Percentiles rank a stretch among this genome's conserved stretches.
These are phyloP conservation scores for Chrysotoxum bicinctum DNA, from an alignment of 2,888 invertebrate genomes.

Conservation along the genomic window DNA sequence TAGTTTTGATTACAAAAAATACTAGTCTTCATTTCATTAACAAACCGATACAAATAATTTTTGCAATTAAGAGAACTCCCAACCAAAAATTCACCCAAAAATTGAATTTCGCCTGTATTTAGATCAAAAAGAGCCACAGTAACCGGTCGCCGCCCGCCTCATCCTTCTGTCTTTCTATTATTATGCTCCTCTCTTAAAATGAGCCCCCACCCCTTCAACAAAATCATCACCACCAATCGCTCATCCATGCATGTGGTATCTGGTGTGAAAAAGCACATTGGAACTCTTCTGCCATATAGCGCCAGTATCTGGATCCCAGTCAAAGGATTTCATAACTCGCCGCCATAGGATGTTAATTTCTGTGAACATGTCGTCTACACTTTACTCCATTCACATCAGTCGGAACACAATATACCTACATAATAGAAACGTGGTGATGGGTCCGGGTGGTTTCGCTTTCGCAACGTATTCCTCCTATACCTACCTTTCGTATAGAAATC, in stretches of 20 bases:
- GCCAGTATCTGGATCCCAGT: conserved; percentile 6
- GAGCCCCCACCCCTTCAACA: background rate
- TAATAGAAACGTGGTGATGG: background rate
- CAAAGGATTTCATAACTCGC: conserved; percentile 51
- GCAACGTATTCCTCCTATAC: background rate
- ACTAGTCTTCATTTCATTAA: no score
- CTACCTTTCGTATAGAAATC: background rate
- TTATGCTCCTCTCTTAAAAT: background rate
- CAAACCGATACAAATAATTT: no score
- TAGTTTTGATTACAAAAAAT: no score
- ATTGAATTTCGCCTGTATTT: background rate
- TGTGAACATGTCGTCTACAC: conserved; percentile 58
- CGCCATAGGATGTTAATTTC: conserved; percentile 61
- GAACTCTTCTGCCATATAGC: conserved; percentile 6
- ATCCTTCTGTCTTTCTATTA: no score
- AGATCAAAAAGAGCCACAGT: background rate
- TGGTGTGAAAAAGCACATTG: conserved; percentile 61
- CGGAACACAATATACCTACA: background rate
- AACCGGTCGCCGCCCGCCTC: background rate
- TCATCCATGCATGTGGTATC: conserved; percentile 52
- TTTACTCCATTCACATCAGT: background rate
- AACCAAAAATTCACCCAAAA: no score
- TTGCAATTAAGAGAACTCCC: no score
- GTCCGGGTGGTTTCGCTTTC: background rate
- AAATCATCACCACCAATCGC: conserved; percentile 27